phyloP scores from a whole-genome alignment of 2,113 vertebrate species.

The Eublepharis macularius region DNA sequence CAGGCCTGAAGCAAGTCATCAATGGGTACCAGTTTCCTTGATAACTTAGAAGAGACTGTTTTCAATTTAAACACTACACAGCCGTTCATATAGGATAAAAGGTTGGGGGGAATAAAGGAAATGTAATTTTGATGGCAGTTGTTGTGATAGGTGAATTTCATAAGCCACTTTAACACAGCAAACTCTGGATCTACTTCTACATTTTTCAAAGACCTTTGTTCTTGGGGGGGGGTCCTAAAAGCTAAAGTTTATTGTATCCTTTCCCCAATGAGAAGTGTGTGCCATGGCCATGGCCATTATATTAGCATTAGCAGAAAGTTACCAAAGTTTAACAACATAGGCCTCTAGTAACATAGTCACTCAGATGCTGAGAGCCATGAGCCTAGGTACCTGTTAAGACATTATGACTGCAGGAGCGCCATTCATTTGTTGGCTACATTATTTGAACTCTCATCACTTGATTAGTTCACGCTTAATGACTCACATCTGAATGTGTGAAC shows the following conservation, averaged over 20 bases:
- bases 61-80: background rate
- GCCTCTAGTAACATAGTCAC: background rate
- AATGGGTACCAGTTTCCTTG: background rate
- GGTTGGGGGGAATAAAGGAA: background rate
- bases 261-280: background rate
- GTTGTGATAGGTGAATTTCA: background rate
- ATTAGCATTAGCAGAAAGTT: background rate
- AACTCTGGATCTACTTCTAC: background rate
- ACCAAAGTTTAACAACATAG: background rate
- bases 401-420: too few species aligned
- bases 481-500: background rate
- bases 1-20: background rate
- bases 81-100: background rate
- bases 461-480: too few species aligned
- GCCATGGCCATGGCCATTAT: background rate
- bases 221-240: background rate
- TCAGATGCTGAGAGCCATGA: background rate
- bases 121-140: background rate
- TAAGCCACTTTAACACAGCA: background rate
- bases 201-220: background rate
- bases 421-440: too few species aligned
- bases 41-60: background rate
- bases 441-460: too few species aligned
- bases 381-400: background rate
- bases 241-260: background rate